Base-by-base conservation (phyloP, 30 jellyfish, hydroid and myxozoan species). In the Haliclystus octoradiatus region DNA sequence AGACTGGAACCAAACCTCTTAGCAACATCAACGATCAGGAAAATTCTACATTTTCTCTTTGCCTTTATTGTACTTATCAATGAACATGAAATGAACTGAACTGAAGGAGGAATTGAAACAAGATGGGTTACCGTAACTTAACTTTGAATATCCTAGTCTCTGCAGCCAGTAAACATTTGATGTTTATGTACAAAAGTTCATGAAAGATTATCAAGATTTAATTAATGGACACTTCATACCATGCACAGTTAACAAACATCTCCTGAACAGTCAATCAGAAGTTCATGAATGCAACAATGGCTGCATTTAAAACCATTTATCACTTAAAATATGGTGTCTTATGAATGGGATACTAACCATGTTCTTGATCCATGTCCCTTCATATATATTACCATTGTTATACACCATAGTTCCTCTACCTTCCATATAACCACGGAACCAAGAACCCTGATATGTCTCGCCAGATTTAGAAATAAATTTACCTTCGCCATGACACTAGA, bases 311-410 rank as follows among this genome's bases (percentile, higher is more conserved):
- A n/a, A n/a, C n/a, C n/a, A n/a, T n/a, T n/a, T n/a, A n/a, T n/a
- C n/a, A n/a, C n/a, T n/a, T n/a, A n/a, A n/a, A n/a, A n/a, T n/a
- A n/a, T n/a, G n/a, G n/a, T n/a, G n/a, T n/a, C n/a, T n/a, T n/a
- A n/a, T n/a, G n/a, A n/a, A n/a, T n/a, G n/a, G n/a, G n/a, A n/a
- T 23, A 14, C 82, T 27, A 53, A 87, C 97, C 97, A 73, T 76
- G 69, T 68, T 94, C 34, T 87, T 83, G 19, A 72, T 28, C 82
- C 95, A 87, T n/a, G 95, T 62, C 24, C 97, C 97, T 30, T 87
- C 88, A 49, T 73, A 87, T 23, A 22, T 73, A 46, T 87, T 95
- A 3, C 97, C 97, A 80, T 80, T 87, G 14, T 82, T 69, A 57
- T 50, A 80, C 0, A 70, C 63, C 80, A 87, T 35, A 26, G 35